phyloP scores from a whole-genome alignment of 2,113 vertebrate species.

The Amphiprion ocellaris region DNA sequence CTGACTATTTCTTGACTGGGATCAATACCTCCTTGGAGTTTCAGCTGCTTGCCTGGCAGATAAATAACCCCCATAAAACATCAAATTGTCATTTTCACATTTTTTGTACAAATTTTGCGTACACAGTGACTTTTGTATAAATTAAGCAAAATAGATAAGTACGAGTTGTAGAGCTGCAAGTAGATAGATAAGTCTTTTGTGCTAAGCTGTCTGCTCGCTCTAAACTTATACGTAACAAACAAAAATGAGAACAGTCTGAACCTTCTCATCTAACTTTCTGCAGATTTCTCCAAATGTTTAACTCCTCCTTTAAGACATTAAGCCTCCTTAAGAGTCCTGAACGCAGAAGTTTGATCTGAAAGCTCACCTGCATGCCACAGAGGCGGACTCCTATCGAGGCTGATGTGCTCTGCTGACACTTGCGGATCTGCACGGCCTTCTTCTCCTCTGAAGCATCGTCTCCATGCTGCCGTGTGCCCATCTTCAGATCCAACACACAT shows the following conservation, averaged over 20 bases:
- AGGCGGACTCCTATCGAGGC: constrained; percentile 93
- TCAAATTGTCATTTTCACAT: too few relatives aligned
- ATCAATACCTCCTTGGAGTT: too few relatives aligned
- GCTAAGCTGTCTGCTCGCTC: background rate
- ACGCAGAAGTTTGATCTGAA: background rate
- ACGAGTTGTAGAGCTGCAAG: too few relatives aligned
- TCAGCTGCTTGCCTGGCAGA: too few relatives aligned
- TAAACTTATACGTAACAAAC: too few relatives aligned
- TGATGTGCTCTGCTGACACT: constrained; percentile 97
- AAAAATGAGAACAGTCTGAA: too few relatives aligned
- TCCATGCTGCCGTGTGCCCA: constrained; percentile 96
- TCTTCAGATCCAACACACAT: constrained; percentile 96
- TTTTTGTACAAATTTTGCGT: too few relatives aligned
- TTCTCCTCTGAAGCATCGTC: constrained; percentile 96
- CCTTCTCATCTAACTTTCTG: background rate
- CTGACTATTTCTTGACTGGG: too few relatives aligned
- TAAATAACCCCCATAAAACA: too few relatives aligned
- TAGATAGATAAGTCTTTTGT: background rate
- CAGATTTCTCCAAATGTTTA: too few relatives aligned
- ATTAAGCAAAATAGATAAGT: too few relatives aligned
- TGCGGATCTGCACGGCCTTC: constrained; percentile 94
- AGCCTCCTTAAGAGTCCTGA: background rate
- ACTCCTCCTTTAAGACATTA: background rate
- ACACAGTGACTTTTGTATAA: too few relatives aligned
- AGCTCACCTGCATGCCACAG: constrained; percentile 96